phyloP scores from a whole-genome alignment of 2,888 invertebrate genomes.

The Coleophora flavipennella region DNA sequence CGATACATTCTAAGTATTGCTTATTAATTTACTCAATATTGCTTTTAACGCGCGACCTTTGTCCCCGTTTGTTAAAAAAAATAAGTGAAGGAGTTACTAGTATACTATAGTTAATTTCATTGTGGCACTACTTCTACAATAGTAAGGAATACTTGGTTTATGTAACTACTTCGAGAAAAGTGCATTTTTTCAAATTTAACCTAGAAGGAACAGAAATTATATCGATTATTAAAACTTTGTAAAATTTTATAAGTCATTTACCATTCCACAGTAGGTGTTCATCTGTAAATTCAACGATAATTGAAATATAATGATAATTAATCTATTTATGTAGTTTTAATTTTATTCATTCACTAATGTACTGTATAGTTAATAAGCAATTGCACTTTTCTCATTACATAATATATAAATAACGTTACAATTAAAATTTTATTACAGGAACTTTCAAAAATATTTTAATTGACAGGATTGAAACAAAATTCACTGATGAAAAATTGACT shows the following conservation, averaged over 20 bases:
- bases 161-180: conserved; percentile 17
- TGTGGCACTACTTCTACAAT: conserved; percentile 53
- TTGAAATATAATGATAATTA: no score
- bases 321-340: no score
- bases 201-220: no score
- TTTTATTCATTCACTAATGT: no score
- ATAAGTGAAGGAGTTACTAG: conserved; percentile 25
- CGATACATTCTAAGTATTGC: conserved; percentile 58
- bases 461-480: conserved; percentile 59
- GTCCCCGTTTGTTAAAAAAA: conserved; percentile 35
- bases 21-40: conserved; percentile 63
- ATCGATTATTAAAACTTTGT: no score
- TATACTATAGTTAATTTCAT: conserved; percentile 33
- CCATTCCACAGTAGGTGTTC: no score
- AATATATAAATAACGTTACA: conserved; percentile 1
- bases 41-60: conserved; percentile 60
- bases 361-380: background rate
- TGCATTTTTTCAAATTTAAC: conserved; percentile 32
- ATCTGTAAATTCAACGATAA: no score
- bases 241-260: no score
- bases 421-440: conserved; percentile 15
- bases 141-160: no score
- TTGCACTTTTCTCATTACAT: conserved; percentile 4
- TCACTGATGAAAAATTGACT: conserved; percentile 55
- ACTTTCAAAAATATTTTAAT: conserved; percentile 45